A percentile compares a stretch with the other conserved stretches of the same genome.
Conservation (phyloP, 1,140 invertebrate genomes). For the Pectinophora gossypiella region DNA sequence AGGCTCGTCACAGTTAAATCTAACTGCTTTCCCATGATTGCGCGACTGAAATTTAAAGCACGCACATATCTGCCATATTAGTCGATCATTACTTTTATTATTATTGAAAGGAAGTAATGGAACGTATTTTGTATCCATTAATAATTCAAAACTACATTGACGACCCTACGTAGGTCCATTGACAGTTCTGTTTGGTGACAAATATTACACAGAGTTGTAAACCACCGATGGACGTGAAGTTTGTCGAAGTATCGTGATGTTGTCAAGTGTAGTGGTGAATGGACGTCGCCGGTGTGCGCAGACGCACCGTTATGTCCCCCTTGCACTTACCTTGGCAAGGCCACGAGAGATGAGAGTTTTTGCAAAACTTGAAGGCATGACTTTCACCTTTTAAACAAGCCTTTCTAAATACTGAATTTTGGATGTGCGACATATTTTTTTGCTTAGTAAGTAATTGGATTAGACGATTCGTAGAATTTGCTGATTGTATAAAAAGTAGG, state of each 20-base stretch:
- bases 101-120: constrained; percentile 58
- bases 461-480: no score
- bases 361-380: constrained; percentile 65
- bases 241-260: constrained; percentile 19
- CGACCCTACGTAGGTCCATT: background rate
- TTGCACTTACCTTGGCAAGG: constrained; percentile 73
- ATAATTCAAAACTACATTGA: background rate
- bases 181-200: background rate
- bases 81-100: constrained; percentile 7
- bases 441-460: no score
- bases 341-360: constrained; percentile 71
- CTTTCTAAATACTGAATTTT: constrained; percentile 64
- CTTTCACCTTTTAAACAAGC: constrained; percentile 67
- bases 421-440: no score
- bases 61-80: background rate
- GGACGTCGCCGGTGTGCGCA: constrained; percentile 30
- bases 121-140: constrained; percentile 44
- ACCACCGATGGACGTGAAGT: constrained; percentile 13
- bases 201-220: constrained; percentile 3
- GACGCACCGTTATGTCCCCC: constrained; percentile 67
- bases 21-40: constrained; percentile 41
- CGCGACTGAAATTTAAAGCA: constrained; percentile 50
- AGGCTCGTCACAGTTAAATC: constrained; percentile 36
- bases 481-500: no score
- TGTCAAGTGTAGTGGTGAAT: constrained; percentile 23